Evolutionary conservation across 1,140 invertebrate species (phyloP), one percentile per base, ranked within the genome.

Genomic region (Aphelenchoides fujianensis): DNA sequence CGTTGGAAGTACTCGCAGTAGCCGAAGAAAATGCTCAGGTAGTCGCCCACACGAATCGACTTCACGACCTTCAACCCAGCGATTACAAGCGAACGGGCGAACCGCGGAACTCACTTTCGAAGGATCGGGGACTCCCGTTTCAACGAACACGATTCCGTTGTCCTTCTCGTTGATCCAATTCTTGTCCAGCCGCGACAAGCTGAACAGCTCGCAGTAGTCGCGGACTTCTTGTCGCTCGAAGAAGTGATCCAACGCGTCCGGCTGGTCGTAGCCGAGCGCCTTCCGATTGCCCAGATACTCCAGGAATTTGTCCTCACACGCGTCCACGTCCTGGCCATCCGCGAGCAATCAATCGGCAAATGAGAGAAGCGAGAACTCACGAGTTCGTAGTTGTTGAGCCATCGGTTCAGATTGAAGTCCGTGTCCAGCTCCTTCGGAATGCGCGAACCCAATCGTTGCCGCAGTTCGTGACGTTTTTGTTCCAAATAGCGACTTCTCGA

Each of bases 1-100:
- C 54, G 62, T 79, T 78, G 70, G 57, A 76, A 79, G 35, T 79
- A 78, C 61, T 78, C 77, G 63, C 77, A 79, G 54, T 79, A 76
- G 34, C 73, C 73, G 27, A 78, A 79, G 54, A 78, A 78, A 23
- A 73, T 64, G 37, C 28, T 35, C 3, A 71, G 52, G 64, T 77
- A 77, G 35, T 78, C 76, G 27, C 73, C 68, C 9, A 64, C 54
- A 9, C 76, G 59, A n/a, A 75, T 71, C 16, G 74, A 34, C 73
- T 75, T 75, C 5, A 76, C 69, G 19, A 75, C 72, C 73, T 75
- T 41, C 5, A 36, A 32, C n/a, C 16, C 16, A n/a, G 23, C 1
- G 53, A 19, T 59, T 16, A 53, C 3, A n/a, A 41, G 3, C 5
- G 9, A 32, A 53, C 5, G 7, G 7, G 7, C 59, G 30, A 53